Evolutionary conservation across 1,140 invertebrate species (phyloP), one percentile per base, ranked within the genome.

Genomic region (Polyergus mexicanus): DNA sequence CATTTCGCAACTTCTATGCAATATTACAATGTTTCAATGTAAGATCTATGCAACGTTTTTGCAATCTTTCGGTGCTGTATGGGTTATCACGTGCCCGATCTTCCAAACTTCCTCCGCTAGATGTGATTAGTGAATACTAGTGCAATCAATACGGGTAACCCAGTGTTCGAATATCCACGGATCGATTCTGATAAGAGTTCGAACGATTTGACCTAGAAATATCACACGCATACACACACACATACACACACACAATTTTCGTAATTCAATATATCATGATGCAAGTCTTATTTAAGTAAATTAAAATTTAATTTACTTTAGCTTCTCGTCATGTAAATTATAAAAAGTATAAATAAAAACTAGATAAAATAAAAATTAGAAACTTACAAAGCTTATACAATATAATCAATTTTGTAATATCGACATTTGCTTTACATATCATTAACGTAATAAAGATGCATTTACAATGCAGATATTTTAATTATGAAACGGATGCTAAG

Each of bases 81-180:
- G n/a, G n/a, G n/a, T n/a, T n/a, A n/a, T 35, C 66, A 81, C 78
- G 58, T 35, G 38, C n/a, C 38, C 54, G 77, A 72, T 38, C 19
- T 25, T 38, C 19, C 38, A n/a, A 1, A 44, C 6, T 38, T 25
- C 13, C n/a, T 72, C 54, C 41, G 38, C 68, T 83, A 62, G 38
- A 74, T 83, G 78, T 83, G 68, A 83, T 83, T 83, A 83, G 78
- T 69, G 38, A 83, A 83, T 80, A 80, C 38, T 83, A 83, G 78
- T 72, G 54, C 68, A 44, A 83, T 83, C 78, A 38, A 83, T 83
- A 72, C 78, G 78, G 38, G 68, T 74, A 72, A 83, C 25, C 38
- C 4, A 28, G 38, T 83, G 78, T 74, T 83, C 54, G 78, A 83
- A 83, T 83, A 74, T 83, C 8, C n/a, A 13, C 62, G 68, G 8